phyloP scores from a whole-genome alignment of 2,797 vertebrate species.

The Podarcis lilfordi region DNA sequence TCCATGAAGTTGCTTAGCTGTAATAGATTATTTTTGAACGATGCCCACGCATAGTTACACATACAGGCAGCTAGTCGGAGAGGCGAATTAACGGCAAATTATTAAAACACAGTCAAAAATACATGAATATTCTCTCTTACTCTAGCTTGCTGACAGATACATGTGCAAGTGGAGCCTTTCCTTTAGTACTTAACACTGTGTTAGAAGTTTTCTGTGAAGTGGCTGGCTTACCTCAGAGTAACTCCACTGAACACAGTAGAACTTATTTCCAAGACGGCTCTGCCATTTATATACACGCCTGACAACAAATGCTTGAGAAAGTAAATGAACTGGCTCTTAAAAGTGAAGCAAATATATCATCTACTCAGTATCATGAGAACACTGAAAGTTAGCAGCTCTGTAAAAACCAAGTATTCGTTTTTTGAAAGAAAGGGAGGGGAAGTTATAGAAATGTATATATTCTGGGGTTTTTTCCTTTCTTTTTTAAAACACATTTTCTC shows the following conservation, averaged over 20 bases:
- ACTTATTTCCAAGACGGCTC: not conserved
- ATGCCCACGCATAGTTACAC: not conserved
- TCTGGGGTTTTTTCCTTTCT: not conserved
- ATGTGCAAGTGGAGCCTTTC: not conserved
- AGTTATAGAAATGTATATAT: slow-evolving; percentile 43
- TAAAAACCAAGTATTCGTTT: not conserved
- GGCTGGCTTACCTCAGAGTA: not conserved
- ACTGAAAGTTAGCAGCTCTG: slow-evolving; percentile 14
- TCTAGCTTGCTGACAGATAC: too few relatives aligned
- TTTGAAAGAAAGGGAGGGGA: slow-evolving; percentile 3
- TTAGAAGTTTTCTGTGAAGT: too few relatives aligned
- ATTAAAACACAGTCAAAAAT: too few relatives aligned
- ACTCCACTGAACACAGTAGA: not conserved
- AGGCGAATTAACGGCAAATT: not conserved
- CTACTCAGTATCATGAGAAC: not conserved
- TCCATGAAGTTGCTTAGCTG: not conserved
- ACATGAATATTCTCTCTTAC: too few relatives aligned
- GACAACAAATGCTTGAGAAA: not conserved
- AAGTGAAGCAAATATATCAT: not conserved
- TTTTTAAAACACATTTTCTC: not conserved
- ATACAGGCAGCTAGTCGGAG: not conserved
- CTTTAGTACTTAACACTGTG: not conserved
- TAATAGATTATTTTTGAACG: not conserved
- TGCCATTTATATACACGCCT: not conserved
- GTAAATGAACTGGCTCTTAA: not conserved